Conservation (phyloP, 2,797 vertebrate genomes). For the Sebastes steindachneri region DNA sequence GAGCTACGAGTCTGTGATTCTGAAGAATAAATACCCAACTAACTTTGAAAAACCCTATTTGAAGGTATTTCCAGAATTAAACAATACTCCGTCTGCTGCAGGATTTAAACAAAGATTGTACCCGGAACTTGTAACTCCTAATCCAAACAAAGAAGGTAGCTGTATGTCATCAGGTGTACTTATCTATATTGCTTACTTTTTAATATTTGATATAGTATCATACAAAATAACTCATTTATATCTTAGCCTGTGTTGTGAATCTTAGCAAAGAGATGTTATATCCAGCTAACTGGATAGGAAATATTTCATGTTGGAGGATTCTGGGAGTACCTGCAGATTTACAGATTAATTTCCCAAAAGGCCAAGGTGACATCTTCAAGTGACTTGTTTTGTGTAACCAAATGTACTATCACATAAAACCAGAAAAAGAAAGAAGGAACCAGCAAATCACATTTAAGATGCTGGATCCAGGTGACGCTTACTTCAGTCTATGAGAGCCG, state of each 20-base stretch:
- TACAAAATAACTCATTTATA: not conserved
- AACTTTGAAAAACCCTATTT: not conserved
- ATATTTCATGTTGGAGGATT: not conserved
- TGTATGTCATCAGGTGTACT: not conserved
- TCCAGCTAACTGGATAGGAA: not conserved
- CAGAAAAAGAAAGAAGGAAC: too few relatives aligned
- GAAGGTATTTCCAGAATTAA: not conserved
- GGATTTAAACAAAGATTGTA: not conserved
- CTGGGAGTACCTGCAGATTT: not conserved
- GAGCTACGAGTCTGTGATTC: not conserved
- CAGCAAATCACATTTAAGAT: too few relatives aligned
- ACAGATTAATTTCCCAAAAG: not conserved
- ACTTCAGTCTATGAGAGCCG: too few relatives aligned
- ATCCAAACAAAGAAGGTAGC: not conserved
- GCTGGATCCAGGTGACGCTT: too few relatives aligned
- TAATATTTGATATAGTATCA: not conserved
- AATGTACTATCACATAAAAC: too few relatives aligned
- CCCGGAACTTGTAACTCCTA: not conserved
- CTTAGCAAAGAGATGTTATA: not conserved
- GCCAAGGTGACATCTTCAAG: not conserved
- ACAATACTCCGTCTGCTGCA: not conserved
- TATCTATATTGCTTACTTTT: not conserved
- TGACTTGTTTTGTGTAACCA: too few relatives aligned
- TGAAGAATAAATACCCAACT: not conserved
- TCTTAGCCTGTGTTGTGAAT: not conserved